Conservation (phyloP, 2,113 vertebrate species). For the Lepidothrix coronata region DNA sequence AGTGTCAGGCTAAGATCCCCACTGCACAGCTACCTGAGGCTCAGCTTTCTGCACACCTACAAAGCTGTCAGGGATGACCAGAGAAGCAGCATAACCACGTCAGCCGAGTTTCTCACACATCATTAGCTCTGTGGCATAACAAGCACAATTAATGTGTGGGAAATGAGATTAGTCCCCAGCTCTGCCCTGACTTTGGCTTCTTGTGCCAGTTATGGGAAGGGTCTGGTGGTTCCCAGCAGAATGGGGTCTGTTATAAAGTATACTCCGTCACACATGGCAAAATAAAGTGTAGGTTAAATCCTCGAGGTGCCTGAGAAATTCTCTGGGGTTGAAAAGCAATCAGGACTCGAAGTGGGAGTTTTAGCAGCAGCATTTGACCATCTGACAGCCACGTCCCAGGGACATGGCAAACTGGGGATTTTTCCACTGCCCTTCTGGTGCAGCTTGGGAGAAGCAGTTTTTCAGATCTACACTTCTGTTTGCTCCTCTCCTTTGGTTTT, state of each 20-base stretch:
- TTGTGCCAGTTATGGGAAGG: background rate
- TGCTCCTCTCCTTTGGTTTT: background rate
- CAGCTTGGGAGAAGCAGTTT: background rate
- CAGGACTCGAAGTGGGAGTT: background rate
- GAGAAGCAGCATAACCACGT: background rate
- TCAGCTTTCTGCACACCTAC: background rate
- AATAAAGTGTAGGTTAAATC: background rate
- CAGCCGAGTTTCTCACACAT: background rate
- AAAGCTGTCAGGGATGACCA: background rate
- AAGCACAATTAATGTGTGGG: background rate
- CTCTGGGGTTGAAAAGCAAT: background rate
- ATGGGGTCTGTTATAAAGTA: background rate
- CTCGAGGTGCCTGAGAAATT: background rate
- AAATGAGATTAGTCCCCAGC: background rate
- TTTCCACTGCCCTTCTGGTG: background rate
- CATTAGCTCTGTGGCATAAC: background rate
- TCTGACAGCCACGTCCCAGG: background rate
- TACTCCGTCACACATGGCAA: background rate
- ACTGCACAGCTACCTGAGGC: background rate
- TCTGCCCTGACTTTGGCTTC: background rate
- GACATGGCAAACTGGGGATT: background rate
- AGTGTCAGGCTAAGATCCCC: background rate
- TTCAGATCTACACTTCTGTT: background rate
- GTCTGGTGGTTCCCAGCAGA: background rate
- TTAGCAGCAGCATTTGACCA: background rate